Base-by-base conservation (phyloP, 2,797 vertebrate species). In the Protosalanx chinensis region DNA sequence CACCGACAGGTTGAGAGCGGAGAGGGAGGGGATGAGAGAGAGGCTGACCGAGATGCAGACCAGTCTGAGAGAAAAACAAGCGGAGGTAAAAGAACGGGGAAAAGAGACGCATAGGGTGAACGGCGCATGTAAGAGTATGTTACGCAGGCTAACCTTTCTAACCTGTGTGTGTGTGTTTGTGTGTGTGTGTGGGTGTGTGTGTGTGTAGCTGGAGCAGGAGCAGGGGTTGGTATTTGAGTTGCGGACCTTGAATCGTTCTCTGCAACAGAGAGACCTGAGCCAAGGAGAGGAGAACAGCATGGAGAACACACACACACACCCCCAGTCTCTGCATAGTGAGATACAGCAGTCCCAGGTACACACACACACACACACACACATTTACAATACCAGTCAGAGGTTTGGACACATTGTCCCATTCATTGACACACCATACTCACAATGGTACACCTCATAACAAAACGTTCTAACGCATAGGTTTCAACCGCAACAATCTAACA, bases 201-300 rank as follows among this genome's bases (percentile, higher is more conserved):
- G 66, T 63, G 62, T 76, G 53, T 84, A 94, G 93, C 75, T 93
- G 79, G 92, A 92, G 82, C 93, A 92, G 89, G 91, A 93, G 80
- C 91, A 93, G 81, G 91, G 91, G 68, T 79, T 85, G 77, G 82
- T 88, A 77, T 94, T 94, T 90, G 92, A 93, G 87, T 86, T 93
- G 77, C 87, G 90, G 58, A 91, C 91, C n/a, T 73, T 91, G 81
- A 92, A 92, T 84, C 90, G 75, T 72, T 88, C 86, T 65, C 88
- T 94, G 16, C 91, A 91, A 80, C 88, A 90, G 81, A 92, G 84
- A 71, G 76, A 89, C 75, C 86, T 91, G 77, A 84, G 78, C 68
- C 75, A 90, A 51, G 92, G 91, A 75, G 92, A 93, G 53, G 91
- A 92, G 29, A 83, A 78, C 79, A 68, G 88, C 77, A 81, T 92